Evolutionary conservation across 2,113 vertebrate species (phyloP).

Genomic region (Poeciliopsis occidentalis): DNA sequence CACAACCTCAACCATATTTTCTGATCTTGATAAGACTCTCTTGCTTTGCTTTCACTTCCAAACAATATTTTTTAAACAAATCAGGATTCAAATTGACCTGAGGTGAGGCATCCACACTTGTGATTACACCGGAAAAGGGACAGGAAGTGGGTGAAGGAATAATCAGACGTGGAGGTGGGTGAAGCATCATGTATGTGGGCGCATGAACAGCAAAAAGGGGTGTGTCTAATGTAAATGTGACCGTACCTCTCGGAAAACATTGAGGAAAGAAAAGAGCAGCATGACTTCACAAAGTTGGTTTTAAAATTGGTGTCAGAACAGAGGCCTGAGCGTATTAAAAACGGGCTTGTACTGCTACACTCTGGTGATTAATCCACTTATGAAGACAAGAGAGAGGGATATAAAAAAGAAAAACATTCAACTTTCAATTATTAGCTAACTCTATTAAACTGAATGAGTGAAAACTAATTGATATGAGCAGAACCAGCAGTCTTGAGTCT

Average conservation of each 20-base stretch:
- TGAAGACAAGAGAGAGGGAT: neutral
- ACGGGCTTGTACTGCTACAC: neutral
- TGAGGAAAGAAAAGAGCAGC: neutral
- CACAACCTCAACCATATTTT: slow-evolving; percentile 8
- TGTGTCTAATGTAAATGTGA: slow-evolving; percentile 22
- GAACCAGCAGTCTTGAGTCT: neutral
- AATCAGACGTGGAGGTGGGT: neutral
- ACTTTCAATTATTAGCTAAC: slow-evolving; percentile 1
- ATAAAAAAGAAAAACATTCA: neutral
- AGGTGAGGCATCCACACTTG: neutral
- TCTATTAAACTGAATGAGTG: slow-evolving; percentile 3
- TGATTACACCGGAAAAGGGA: neutral
- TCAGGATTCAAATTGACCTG: slow-evolving; percentile 58
- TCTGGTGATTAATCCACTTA: slow-evolving; percentile 7
- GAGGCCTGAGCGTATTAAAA: slow-evolving; percentile 15
- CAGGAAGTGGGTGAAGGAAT: slow-evolving; percentile 31
- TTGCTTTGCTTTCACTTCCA: neutral
- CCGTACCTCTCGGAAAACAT: slow-evolving; percentile 7
- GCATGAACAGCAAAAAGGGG: neutral
- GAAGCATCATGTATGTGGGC: neutral
- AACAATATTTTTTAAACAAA: slow-evolving; percentile 49
- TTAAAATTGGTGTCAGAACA: slow-evolving; percentile 11
- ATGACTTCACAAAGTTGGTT: neutral
- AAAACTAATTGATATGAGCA: neutral
- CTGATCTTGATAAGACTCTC: slow-evolving; percentile 20